Evolutionary conservation across 2,888 invertebrate genomes (phyloP).

Genomic region (Limnephilus rhombicus): DNA sequence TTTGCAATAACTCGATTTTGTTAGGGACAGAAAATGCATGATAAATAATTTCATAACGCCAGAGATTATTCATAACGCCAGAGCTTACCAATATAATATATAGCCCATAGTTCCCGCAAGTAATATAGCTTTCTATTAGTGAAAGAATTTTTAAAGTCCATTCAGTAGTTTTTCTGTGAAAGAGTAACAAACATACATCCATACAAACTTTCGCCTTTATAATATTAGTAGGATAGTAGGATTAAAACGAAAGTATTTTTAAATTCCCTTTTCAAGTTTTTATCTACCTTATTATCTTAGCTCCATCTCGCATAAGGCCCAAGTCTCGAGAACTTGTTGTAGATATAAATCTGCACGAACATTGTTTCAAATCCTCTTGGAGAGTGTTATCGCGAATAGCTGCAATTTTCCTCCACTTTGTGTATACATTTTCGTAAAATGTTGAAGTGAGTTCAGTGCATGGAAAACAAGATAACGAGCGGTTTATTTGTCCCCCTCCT

Average conservation of each 20-base stretch:
- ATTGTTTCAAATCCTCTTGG: neutral
- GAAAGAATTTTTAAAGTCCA: too few relatives aligned
- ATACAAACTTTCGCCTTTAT: too few relatives aligned
- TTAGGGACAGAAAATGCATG: too few relatives aligned
- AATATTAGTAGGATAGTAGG: too few relatives aligned
- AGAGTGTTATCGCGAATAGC: neutral
- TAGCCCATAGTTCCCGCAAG: too few relatives aligned
- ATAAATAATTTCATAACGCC: too few relatives aligned
- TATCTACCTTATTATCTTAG: neutral
- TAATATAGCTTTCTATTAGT: too few relatives aligned
- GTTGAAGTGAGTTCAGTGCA: neutral
- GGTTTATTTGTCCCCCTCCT: neutral
- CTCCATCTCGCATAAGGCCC: neutral
- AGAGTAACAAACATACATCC: too few relatives aligned
- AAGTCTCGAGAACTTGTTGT: neutral
- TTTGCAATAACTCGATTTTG: too few relatives aligned
- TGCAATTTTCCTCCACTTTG: neutral
- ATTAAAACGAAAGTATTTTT: neutral
- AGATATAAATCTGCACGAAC: neutral
- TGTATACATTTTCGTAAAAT: neutral
- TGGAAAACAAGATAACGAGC: neutral
- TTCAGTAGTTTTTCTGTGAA: too few relatives aligned
- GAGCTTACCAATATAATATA: too few relatives aligned
- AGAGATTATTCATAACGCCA: too few relatives aligned
- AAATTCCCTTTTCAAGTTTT: neutral